Percentiles rank a stretch among this genome's conserved stretches.
phyloP scores from a whole-genome alignment of 2,113 vertebrate genomes.

The Strix aluco region DNA sequence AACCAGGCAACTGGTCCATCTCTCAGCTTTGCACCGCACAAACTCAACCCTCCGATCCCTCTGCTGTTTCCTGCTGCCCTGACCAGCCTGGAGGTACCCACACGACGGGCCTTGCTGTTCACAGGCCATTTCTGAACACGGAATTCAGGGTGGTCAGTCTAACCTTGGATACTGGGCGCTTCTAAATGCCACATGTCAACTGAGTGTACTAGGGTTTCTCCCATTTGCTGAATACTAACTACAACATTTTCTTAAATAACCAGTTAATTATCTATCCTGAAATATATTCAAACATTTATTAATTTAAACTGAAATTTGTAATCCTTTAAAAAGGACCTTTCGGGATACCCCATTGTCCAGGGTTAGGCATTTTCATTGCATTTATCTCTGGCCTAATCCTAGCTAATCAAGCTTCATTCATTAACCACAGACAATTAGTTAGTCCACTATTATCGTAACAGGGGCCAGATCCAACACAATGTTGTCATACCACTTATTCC shows the following conservation, averaged over 20 bases:
- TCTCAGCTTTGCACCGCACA: not conserved
- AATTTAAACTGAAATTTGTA: not conserved
- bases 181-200: not conserved
- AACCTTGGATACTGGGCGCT: not conserved
- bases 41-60: not conserved
- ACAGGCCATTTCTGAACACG: not conserved
- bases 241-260: not conserved
- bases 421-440: slow-evolving; percentile 2
- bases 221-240: not conserved
- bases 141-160: not conserved
- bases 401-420: not conserved
- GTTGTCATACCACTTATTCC: not conserved
- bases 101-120: accelerated
- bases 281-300: not conserved
- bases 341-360: not conserved
- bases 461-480: not conserved
- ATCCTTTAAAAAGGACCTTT: not conserved
- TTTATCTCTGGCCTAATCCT: not conserved
- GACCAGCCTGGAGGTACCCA: not conserved
- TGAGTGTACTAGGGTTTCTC: not conserved
- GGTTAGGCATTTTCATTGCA: not conserved
- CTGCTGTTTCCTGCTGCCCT: not conserved
- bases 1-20: not conserved
- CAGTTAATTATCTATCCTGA: not conserved
- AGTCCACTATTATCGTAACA: not conserved